Base-by-base conservation (phyloP, 1,140 invertebrate species). In the Tetramorium parvispinum region DNA sequence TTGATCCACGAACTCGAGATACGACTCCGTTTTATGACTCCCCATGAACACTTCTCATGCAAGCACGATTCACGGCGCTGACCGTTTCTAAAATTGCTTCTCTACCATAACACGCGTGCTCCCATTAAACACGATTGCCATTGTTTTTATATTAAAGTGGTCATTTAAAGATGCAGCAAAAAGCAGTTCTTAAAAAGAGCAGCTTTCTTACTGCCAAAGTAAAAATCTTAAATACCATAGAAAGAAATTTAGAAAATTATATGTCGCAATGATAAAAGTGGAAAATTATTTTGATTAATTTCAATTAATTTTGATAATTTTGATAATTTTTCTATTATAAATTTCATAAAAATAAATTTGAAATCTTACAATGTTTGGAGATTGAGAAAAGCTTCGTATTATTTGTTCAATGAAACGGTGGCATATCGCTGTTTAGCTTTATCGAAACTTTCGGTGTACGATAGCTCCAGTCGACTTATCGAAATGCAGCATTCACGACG, bases 401-500 rank as follows among this genome's bases (percentile, higher is more conserved):
- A 32, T 46, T 1, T 27, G 49, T 21, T 13, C 46, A 53, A 66
- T 16, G 7, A 78, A 66, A 37, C 51, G 2, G 10, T 5, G 6
- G 27, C 11, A 4, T n/a, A 43, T 65, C 4, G 49, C 16, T 40
- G 40, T 59, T 68, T n/a, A 6, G 24, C 37, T 32, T 65, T 63
- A 87, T 70, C 18, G 13, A 27, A 32, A 53, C 18, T 32, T 27
- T 61, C 11, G 13, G 24, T 59, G 32, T 32, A 53, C 18, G 66
- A 83, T 57, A 83, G 37, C 24, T 46, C 18, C 10, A 37, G 32
- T 40, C 18, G 40, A 27, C 71, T 85, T 85, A 63, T 85, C 81
- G 70, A 40, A 63, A 57, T 18, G 46, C 83, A 11, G 40, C n/a
- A 57, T 59, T 85, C 55, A 27, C 43, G 21, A 37, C 10, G 55